Conservation (phyloP, 2,888 invertebrate species). For the Agrotis segetum region DNA sequence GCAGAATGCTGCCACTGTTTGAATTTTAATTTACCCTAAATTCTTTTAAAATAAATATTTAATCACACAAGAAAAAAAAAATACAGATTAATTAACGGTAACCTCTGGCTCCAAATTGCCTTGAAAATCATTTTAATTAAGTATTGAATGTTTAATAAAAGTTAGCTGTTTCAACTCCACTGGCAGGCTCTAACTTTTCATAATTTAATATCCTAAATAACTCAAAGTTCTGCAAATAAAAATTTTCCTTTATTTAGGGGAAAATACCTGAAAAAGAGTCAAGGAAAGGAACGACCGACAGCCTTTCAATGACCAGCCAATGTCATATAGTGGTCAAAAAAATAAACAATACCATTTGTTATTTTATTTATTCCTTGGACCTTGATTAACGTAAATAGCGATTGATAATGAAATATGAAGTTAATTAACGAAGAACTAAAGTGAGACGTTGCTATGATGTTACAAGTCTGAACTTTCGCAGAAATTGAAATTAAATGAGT, state of each 20-base stretch:
- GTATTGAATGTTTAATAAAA: neutral
- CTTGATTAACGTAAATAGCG: neutral
- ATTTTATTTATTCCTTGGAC: too few relatives aligned
- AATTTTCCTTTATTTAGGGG: too few relatives aligned
- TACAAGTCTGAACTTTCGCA: slow-evolving; percentile 16
- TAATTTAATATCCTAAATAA: too few relatives aligned
- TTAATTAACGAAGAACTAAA: neutral
- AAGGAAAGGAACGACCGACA: too few relatives aligned
- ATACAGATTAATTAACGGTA: neutral
- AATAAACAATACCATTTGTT: neutral
- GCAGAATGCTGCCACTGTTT: neutral
- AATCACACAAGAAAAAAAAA: too few relatives aligned
- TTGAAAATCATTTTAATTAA: neutral
- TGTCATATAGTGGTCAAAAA: slow-evolving; percentile 64
- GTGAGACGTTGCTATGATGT: slow-evolving; percentile 6
- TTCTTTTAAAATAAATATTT: neutral
- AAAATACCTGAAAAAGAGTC: too few relatives aligned
- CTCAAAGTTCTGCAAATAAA: too few relatives aligned
- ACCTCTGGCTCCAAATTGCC: neutral
- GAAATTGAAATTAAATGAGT: slow-evolving; percentile 14
- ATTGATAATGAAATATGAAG: neutral
- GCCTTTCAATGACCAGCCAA: slow-evolving; percentile 24
- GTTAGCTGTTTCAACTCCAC: too few relatives aligned
- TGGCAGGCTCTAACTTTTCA: too few relatives aligned
- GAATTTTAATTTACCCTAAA: neutral